A percentile compares a stretch with the other conserved stretches of the same genome.
Conservation (phyloP, 2,797 vertebrate species). For the Rallus crepitans region DNA sequence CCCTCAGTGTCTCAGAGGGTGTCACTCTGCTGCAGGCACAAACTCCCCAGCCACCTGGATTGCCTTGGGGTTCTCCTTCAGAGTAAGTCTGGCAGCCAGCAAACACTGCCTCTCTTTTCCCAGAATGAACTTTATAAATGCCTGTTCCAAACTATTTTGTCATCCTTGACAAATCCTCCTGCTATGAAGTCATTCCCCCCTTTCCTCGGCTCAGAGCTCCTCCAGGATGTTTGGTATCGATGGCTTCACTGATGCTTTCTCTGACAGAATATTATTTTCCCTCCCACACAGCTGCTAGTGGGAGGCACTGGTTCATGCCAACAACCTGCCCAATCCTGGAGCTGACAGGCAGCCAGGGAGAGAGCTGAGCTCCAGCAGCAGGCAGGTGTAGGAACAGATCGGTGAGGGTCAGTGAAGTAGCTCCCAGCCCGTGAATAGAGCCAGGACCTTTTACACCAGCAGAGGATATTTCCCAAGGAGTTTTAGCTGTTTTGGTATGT, state of each 20-base stretch:
- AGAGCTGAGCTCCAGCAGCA: background rate
- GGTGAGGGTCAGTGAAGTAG: background rate
- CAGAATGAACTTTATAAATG: background rate
- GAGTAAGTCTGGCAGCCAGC: background rate
- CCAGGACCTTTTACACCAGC: background rate
- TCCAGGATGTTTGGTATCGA: background rate
- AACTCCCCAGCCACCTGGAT: background rate
- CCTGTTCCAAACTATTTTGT: background rate
- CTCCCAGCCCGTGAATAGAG: background rate
- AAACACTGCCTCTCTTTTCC: background rate
- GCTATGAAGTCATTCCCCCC: background rate
- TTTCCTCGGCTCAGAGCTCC: background rate
- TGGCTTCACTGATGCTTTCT: background rate
- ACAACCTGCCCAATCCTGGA: background rate
- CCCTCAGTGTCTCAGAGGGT: background rate
- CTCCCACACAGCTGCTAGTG: background rate
- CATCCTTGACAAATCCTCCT: background rate
- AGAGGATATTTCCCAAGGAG: background rate
- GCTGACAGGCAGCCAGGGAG: background rate
- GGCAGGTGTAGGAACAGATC: background rate
- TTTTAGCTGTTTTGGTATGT: background rate
- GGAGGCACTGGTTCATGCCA: constrained; percentile 47
- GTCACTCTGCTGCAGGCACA: background rate
- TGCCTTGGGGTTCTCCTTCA: background rate
- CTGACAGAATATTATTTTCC: background rate